phyloP scores from a whole-genome alignment of 1,140 invertebrate species.

The Dreissena rostriformis region DNA sequence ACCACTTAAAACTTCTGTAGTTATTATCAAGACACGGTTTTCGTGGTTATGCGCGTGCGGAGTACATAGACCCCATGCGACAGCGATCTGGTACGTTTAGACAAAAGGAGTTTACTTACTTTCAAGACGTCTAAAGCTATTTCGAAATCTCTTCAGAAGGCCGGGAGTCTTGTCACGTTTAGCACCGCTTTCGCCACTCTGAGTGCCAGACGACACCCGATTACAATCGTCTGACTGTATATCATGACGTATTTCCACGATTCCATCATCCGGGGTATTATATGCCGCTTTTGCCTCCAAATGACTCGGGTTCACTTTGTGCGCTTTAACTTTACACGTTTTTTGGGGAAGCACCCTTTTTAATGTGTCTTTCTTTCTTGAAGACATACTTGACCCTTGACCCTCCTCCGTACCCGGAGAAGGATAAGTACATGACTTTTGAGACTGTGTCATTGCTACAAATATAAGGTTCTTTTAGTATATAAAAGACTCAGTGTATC shows the following conservation, averaged over 20 bases:
- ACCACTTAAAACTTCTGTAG: too few relatives aligned
- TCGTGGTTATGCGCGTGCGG: too few relatives aligned
- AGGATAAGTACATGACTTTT: conserved; percentile 33
- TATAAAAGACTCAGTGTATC: too few relatives aligned
- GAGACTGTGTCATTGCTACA: not conserved
- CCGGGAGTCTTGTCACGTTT: not conserved
- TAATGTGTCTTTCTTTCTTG: conserved; percentile 33
- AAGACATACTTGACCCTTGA: conserved; percentile 7
- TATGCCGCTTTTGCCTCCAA: not conserved
- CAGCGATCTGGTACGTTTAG: too few relatives aligned
- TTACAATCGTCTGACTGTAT: not conserved
- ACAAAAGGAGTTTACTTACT: not conserved
- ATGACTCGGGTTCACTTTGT: conserved; percentile 31
- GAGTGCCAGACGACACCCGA: not conserved
- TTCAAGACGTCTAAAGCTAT: not conserved
- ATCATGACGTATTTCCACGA: not conserved
- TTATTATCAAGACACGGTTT: too few relatives aligned
- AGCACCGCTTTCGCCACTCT: too few relatives aligned
- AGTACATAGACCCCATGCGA: too few relatives aligned
- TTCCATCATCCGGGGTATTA: conserved; percentile 13
- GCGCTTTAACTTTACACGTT: not conserved
- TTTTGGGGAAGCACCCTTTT: not conserved
- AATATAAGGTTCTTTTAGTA: too few relatives aligned
- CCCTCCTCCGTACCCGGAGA: conserved; percentile 48
- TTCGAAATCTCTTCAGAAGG: not conserved